Evolutionary conservation across 2,797 vertebrate species (phyloP).

Genomic region (Gymnodraco acuticeps): DNA sequence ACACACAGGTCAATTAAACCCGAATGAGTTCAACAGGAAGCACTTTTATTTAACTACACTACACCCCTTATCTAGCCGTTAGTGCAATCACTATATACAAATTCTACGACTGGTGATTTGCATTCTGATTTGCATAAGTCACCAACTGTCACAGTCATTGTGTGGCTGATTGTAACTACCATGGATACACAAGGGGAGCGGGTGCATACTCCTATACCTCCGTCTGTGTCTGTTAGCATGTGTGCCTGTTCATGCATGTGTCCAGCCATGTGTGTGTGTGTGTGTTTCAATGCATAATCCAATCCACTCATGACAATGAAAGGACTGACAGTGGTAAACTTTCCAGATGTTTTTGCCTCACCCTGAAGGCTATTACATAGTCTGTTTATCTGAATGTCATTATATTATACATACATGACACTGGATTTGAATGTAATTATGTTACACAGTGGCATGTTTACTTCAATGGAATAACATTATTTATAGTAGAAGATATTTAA

Average conservation of each 20-base stretch:
- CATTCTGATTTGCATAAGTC: slow-evolving; percentile 80
- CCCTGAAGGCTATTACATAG: slow-evolving; percentile 65
- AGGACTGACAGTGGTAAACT: slow-evolving; percentile 64
- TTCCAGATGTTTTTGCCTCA: slow-evolving; percentile 67
- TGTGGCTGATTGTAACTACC: slow-evolving; percentile 69
- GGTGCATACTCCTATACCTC: slow-evolving; percentile 36
- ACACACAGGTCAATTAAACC: slow-evolving; percentile 13
- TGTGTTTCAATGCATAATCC: slow-evolving; percentile 52
- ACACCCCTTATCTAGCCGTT: slow-evolving; percentile 69
- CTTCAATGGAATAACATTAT: slow-evolving; percentile 65
- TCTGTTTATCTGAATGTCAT: slow-evolving; percentile 75
- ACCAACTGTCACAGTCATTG: slow-evolving; percentile 80
- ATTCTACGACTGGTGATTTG: slow-evolving; percentile 72
- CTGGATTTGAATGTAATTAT: slow-evolving; percentile 70
- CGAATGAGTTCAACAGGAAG: slow-evolving; percentile 60
- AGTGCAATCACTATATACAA: slow-evolving; percentile 77
- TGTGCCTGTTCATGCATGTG: slow-evolving; percentile 38
- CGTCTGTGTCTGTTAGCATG: slow-evolving; percentile 40
- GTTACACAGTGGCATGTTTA: slow-evolving; percentile 62
- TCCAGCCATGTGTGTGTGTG: slow-evolving; percentile 1
- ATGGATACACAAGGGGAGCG: slow-evolving; percentile 52
- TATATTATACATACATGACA: slow-evolving; percentile 70
- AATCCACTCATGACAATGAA: slow-evolving; percentile 68
- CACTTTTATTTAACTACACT: slow-evolving; percentile 44
- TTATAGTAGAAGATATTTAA: slow-evolving; percentile 61